phyloP scores from a whole-genome alignment of 2,888 invertebrate genomes.

The Lasioglossum oenotherae region DNA sequence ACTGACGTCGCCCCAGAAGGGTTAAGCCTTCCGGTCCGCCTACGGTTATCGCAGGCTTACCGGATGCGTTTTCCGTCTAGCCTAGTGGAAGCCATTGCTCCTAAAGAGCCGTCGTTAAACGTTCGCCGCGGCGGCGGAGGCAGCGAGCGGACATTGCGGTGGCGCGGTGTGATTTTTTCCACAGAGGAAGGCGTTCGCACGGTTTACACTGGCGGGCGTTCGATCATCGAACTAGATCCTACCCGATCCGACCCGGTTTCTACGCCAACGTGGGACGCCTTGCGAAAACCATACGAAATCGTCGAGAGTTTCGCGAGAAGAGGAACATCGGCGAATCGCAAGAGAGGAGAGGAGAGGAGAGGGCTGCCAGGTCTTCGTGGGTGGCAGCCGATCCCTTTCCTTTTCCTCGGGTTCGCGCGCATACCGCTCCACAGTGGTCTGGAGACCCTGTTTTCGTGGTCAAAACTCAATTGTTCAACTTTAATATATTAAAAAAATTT shows the following conservation, averaged over 20 bases:
- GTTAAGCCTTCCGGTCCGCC: slow-evolving; percentile 5
- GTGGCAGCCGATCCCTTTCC: slow-evolving; percentile 63
- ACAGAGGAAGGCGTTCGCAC: neutral
- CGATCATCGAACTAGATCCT: neutral
- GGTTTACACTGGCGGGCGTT: neutral
- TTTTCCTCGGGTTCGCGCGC: slow-evolving; percentile 45
- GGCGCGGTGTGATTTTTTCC: neutral
- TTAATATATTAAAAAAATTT: too few species aligned
- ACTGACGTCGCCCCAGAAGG: neutral
- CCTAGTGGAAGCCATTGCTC: neutral
- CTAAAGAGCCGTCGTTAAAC: slow-evolving; percentile 18
- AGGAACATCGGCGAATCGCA: neutral
- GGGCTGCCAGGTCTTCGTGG: slow-evolving; percentile 55
- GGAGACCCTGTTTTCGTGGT: too few species aligned
- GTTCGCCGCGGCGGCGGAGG: neutral
- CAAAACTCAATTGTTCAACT: too few species aligned
- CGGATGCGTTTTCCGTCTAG: neutral
- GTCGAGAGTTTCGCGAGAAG: neutral
- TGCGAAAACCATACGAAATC: neutral
- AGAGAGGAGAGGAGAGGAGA: neutral
- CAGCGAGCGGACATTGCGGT: neutral
- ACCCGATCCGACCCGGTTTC: neutral
- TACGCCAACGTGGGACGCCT: neutral
- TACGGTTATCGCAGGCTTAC: neutral
- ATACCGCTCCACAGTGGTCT: too few species aligned